A percentile compares a stretch with the other conserved stretches of the same genome.
Evolutionary conservation across 2,797 vertebrate species (phyloP).

Genomic region (Acanthurus tractus): DNA sequence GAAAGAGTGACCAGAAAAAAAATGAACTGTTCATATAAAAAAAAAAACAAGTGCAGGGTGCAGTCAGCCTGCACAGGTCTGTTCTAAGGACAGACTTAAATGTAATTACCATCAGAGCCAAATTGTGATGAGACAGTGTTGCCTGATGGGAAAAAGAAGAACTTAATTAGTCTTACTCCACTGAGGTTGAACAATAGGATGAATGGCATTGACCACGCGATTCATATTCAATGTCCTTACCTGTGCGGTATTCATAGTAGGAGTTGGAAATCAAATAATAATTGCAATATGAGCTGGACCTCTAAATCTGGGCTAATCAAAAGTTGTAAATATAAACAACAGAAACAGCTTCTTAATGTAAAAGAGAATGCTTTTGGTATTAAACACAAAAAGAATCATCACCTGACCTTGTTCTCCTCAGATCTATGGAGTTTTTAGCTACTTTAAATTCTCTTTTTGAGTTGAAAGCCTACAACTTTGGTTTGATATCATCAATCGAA

Average conservation of each 20-base stretch:
- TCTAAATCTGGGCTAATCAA: neutral
- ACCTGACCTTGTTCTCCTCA: neutral
- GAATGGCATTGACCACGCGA: neutral
- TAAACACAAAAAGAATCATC: neutral
- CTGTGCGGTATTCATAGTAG: neutral
- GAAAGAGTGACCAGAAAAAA: neutral
- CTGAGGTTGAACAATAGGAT: neutral
- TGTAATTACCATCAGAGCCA: slow-evolving; percentile 16
- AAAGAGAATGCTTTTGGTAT: neutral
- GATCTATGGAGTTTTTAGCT: neutral
- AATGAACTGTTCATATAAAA: neutral
- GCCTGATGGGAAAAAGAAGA: slow-evolving; percentile 14
- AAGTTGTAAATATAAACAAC: neutral
- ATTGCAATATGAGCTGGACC: neutral
- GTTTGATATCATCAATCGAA: neutral
- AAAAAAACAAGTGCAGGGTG: slow-evolving; percentile 5
- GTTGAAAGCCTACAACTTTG: neutral
- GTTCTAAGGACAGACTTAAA: neutral
- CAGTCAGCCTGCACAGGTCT: slow-evolving; percentile 20
- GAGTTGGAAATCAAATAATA: neutral
- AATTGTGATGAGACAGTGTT: slow-evolving; percentile 8
- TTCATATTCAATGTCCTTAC: slow-evolving; percentile 23
- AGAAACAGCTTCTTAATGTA: neutral
- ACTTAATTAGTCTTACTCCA: slow-evolving; percentile 34
- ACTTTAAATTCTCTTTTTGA: neutral